A percentile compares a stretch with the other conserved stretches of the same genome.
phyloP scores from a whole-genome alignment of 2,113 vertebrate genomes.

The Nesogale talazaci region DNA sequence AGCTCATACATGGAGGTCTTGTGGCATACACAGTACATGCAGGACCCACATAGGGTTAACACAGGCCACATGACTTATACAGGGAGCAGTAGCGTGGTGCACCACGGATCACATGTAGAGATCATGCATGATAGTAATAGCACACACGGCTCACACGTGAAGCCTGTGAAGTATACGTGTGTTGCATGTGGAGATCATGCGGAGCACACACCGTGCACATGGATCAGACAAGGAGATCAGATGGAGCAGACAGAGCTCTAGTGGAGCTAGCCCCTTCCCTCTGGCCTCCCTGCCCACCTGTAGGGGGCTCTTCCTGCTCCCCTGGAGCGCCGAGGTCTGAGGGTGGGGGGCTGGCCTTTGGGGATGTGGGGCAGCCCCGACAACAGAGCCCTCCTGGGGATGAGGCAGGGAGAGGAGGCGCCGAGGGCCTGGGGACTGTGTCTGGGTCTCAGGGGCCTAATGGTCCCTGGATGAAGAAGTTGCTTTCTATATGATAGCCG shows the following conservation, averaged over 20 bases:
- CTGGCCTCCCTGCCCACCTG: background rate
- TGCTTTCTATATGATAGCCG: conserved; percentile 71
- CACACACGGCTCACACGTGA: fast-evolving
- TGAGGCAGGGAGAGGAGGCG: background rate
- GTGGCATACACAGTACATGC: background rate
- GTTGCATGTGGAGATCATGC: background rate
- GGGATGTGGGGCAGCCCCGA: background rate
- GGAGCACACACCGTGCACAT: no score
- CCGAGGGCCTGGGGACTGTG: background rate
- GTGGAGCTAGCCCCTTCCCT: background rate
- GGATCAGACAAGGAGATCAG: background rate
- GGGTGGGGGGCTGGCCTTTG: background rate
- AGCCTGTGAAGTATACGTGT: no score
- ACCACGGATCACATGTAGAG: no score
- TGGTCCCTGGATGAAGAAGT: conserved; percentile 85
- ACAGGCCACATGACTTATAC: background rate
- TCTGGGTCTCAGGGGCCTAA: conserved; percentile 71
- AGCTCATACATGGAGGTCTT: no score
- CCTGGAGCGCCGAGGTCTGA: background rate
- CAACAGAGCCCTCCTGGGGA: fast-evolving
- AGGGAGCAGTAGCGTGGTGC: no score
- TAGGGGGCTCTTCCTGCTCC: background rate
- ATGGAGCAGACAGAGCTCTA: background rate
- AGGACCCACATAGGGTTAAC: no score
- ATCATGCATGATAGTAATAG: no score